phyloP scores from a whole-genome alignment of 2,888 invertebrate genomes.

The Tinea pellionella region DNA sequence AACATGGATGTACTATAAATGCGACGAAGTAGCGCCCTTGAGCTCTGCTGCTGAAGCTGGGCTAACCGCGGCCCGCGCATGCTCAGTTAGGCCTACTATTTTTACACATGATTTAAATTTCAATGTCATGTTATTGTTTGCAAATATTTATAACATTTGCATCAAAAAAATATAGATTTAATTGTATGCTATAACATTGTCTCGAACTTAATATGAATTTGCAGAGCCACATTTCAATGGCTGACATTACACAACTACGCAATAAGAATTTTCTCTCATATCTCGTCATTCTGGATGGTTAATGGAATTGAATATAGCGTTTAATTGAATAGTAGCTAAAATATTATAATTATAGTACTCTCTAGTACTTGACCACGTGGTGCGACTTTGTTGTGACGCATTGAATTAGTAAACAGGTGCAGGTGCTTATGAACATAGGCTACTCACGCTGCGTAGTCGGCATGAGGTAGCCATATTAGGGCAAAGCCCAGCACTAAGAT shows the following conservation, averaged over 20 bases:
- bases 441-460: slow-evolving; percentile 57
- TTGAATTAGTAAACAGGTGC: background rate
- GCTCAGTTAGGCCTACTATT: background rate
- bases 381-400: background rate
- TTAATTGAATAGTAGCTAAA: no score
- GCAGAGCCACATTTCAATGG: no score
- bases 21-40: background rate
- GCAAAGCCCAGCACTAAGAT: slow-evolving; percentile 49
- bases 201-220: no score
- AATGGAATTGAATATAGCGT: no score
- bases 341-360: no score
- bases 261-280: no score
- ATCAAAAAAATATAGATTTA: background rate
- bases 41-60: background rate
- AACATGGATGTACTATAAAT: background rate
- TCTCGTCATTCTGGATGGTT: no score
- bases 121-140: background rate
- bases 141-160: background rate
- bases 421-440: slow-evolving; percentile 16
- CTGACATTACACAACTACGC: no score
- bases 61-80: background rate
- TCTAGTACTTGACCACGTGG: background rate
- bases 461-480: slow-evolving; percentile 45
- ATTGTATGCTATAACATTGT: no score
- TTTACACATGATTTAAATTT: background rate